Conservation (phyloP, 1,140 invertebrate species). For the Cylas formicarius region DNA sequence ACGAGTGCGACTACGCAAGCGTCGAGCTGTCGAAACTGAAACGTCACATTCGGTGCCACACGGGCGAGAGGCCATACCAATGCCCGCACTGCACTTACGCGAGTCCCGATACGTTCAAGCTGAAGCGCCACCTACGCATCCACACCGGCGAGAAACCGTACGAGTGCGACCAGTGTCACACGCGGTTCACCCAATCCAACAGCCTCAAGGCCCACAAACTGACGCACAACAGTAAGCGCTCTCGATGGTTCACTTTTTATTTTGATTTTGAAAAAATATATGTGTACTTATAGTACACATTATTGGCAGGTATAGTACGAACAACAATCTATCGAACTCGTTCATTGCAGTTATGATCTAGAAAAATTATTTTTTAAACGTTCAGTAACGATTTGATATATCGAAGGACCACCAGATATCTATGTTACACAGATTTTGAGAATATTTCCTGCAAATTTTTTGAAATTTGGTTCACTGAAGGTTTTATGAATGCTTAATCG, state of each 20-base stretch:
- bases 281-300: not conserved
- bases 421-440: no score
- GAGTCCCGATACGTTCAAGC: slow-evolving; percentile 94
- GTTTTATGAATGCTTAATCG: no score
- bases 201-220: slow-evolving; percentile 90
- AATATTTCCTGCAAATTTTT: no score
- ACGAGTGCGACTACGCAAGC: slow-evolving; percentile 90
- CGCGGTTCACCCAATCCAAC: slow-evolving; percentile 93
- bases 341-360: no score
- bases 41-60: slow-evolving; percentile 89
- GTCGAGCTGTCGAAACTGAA: slow-evolving; percentile 91
- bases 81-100: slow-evolving; percentile 97
- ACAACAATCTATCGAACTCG: no score
- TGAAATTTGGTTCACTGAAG: no score
- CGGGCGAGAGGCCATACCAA: slow-evolving; percentile 75
- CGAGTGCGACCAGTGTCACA: slow-evolving; percentile 86
- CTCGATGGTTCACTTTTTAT: no score
- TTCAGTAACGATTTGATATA: no score
- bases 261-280: not conserved
- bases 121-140: slow-evolving; percentile 90
- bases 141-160: slow-evolving; percentile 92
- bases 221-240: slow-evolving; percentile 85
- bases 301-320: no score
- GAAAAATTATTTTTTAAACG: no score
- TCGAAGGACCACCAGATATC: no score